phyloP scores from a whole-genome alignment of 2,888 invertebrate species.

The Cenopis cana region DNA sequence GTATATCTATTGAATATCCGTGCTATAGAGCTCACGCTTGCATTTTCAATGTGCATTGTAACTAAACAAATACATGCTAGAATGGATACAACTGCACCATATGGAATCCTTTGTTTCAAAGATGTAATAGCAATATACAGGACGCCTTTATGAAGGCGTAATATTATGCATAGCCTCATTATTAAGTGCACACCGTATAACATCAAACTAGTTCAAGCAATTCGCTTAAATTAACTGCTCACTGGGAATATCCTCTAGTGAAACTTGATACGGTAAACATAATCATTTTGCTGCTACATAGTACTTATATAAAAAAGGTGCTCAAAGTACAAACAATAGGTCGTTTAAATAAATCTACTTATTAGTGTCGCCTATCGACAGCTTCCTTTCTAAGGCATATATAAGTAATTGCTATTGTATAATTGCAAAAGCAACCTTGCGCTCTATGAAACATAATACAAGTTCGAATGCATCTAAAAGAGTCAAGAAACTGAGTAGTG shows the following conservation, averaged over 20 bases:
- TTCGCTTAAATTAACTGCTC: slow-evolving; percentile 22
- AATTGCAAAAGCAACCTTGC: slow-evolving; percentile 8
- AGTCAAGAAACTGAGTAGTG: slow-evolving; percentile 16
- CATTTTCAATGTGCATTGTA: slow-evolving; percentile 29
- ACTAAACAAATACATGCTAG: slow-evolving; percentile 25
- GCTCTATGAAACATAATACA: background rate
- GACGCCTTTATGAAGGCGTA: slow-evolving; percentile 7
- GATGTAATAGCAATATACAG: slow-evolving; percentile 20
- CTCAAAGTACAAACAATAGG: slow-evolving; percentile 33
- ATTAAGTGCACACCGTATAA: slow-evolving; percentile 28
- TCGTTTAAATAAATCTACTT: slow-evolving; percentile 32
- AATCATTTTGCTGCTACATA: slow-evolving; percentile 17
- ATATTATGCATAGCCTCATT: slow-evolving; percentile 28
- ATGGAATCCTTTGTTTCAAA: slow-evolving; percentile 20
- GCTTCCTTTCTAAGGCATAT: background rate
- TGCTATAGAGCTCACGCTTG: slow-evolving; percentile 3
- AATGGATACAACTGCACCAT: slow-evolving; percentile 19
- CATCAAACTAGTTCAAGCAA: slow-evolving; percentile 35
- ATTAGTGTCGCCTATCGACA: slow-evolving; percentile 20
- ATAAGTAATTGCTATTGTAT: background rate
- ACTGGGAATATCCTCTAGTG: slow-evolving; percentile 19
- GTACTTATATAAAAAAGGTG: slow-evolving; percentile 3
- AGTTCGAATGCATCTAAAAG: slow-evolving; percentile 13
- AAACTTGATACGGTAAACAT: slow-evolving; percentile 21
- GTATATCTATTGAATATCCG: slow-evolving; percentile 19